These are phyloP conservation scores for Linepithema humile DNA, from an alignment of 1,140 invertebrate species.

Conservation along the genomic window DNA sequence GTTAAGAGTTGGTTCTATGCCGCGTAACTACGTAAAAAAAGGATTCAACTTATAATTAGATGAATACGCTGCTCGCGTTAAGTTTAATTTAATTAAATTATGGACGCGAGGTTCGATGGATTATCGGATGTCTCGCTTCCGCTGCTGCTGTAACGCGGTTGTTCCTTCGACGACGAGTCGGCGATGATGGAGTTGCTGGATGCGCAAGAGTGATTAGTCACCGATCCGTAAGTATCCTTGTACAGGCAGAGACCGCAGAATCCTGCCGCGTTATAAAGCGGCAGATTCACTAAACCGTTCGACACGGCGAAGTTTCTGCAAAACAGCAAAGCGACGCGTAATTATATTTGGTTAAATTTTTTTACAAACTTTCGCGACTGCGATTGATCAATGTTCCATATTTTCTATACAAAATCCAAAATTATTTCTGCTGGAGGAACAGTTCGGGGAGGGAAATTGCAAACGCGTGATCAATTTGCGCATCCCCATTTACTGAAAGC, in stretches of 20 bases:
- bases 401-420: too few species aligned
- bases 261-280: slow-evolving; percentile 64
- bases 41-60: too few species aligned
- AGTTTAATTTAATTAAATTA: slow-evolving; percentile 46
- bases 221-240: slow-evolving; percentile 71
- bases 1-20: too few species aligned
- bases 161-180: slow-evolving; percentile 47
- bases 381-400: background rate
- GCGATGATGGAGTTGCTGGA: slow-evolving; percentile 38
- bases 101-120: slow-evolving; percentile 63
- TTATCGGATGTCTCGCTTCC: slow-evolving; percentile 74
- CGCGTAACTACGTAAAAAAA: too few species aligned
- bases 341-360: background rate
- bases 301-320: slow-evolving; percentile 78
- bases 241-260: slow-evolving; percentile 78
- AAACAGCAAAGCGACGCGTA: slow-evolving; percentile 7
- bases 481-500: background rate
- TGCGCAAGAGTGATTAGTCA: slow-evolving; percentile 66
- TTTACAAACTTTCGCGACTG: background rate
- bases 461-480: background rate
- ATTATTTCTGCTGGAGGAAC: background rate
- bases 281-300: slow-evolving; percentile 76
- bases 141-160: slow-evolving; percentile 67
- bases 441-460: background rate
- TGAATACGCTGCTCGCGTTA: background rate